Evolutionary conservation across 2,888 invertebrate species (phyloP), one percentile per base, ranked within the genome.

Genomic region (Hydroisotoma schaefferi): DNA sequence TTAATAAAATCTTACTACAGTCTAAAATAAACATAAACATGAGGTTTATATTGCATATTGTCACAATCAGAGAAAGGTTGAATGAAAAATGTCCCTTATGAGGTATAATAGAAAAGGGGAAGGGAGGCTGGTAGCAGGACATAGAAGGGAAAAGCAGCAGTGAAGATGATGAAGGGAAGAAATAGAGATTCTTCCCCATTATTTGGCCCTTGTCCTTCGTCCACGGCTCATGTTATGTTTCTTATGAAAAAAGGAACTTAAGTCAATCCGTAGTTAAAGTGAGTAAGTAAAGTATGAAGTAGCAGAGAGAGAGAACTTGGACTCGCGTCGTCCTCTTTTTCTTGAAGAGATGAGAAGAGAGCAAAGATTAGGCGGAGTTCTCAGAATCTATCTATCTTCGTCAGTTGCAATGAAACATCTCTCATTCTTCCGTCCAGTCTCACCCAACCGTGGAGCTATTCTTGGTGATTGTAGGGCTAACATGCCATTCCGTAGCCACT

Each of bases 331-430:
- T 40, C 56, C n/a, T n/a, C n/a, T n/a, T n/a, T 25, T 8, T 27
- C n/a, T 8, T 29, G 12, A 29, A 49, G 49, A 49, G 8, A 29
- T 28, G 59, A 61, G 59, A 65, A 57, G 59, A 69, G 67, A 67
- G 67, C 69, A 69, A 69, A 69, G 69, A 69, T 69, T 69, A 69
- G 69, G 69, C 63, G 69, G 69, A 67, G 67, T 63, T 63, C 61
- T 53, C 61, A 55, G 55, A 60, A 67, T 67, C 69, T 69, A 69
- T 69, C 69, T 67, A 69, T 69, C 69, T 69, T 69, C 69, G 69
- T 69, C 69, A 69, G 64, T 61, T 67, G 65, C 69, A 69, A 63
- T 65, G 65, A 63, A 59, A 67, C 67, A 64, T 67, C 63, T 61
- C 56, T 57, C 55, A 65, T 64, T 65, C 65, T 64, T 60, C 69